These are phyloP conservation scores for Rostratula benghalensis DNA, from an alignment of 2,113 vertebrate genomes.

Conservation along the genomic window DNA sequence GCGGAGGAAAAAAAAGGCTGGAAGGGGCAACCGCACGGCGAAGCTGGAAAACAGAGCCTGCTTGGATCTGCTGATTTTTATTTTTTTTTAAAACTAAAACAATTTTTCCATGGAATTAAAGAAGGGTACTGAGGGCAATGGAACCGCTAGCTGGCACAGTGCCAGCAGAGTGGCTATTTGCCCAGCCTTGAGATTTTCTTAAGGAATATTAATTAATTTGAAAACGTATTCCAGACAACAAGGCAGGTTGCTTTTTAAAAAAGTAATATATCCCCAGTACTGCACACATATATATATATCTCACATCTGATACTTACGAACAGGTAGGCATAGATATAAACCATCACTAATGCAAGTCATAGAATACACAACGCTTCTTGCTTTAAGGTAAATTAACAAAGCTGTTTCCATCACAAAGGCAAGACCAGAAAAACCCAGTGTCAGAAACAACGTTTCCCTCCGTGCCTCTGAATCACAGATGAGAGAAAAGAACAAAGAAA, in stretches of 20 bases:
- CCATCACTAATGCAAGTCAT: neutral
- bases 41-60: neutral
- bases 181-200: neutral
- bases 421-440: neutral
- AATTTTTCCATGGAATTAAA: neutral
- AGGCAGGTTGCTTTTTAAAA: neutral
- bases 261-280: neutral
- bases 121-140: neutral
- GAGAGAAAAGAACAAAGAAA: slow-evolving; percentile 27
- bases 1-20: neutral
- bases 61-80: neutral
- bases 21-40: fast-evolving
- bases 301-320: neutral
- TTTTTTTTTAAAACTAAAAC: neutral
- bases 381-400: neutral
- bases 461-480: neutral
- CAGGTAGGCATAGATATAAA: neutral
- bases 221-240: neutral
- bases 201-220: neutral
- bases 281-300: neutral
- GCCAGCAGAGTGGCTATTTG: neutral
- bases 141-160: neutral
- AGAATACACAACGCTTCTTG: neutral
- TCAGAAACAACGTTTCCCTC: neutral
- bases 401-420: neutral